Base-by-base conservation (phyloP, 1,140 invertebrate species). In the Coptotermes formosanus region DNA sequence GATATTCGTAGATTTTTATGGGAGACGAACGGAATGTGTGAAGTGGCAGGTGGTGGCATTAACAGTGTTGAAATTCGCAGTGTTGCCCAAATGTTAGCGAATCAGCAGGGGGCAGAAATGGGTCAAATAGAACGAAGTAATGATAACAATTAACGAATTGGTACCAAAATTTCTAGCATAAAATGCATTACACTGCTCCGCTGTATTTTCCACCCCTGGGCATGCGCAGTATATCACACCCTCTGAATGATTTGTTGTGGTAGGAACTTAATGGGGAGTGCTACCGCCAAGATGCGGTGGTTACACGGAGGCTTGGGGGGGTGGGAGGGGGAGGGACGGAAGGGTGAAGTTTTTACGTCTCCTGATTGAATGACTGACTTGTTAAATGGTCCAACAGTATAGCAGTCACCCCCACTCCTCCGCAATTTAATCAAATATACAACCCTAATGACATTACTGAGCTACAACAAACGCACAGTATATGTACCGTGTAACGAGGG, bases 211-310 rank as follows among this genome's bases (percentile, higher is more conserved):
- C 64, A 75, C 64, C 64, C 64, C 64, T 75, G 64, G 64, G 25
- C 64, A 75, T 75, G 64, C 25, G n/a, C 64, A 75, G 1, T 30
- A 7, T 25, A 16, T 55, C 64, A 30, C 64, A 16, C 64, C 7
- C 64, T n/a, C 64, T 2, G 64, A 75, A 75, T 75, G 64, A 75
- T 75, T 75, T 75, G 64, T 75, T 75, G 64, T 75, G 64, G 64
- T 75, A 16, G 64, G 9, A 11, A 30, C 64, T 25, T 6, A 30
- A 75, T n/a, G 8, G 64, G 64, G 64, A 25, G 6, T 30, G 64
- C 64, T n/a, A 75, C 52, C 19, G 21, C 52, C 14, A 21, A 55
- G 52, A 55, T 16, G 52, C 52, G 52, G 64, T 14, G 64, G 64
- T 75, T 30, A 30, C 64, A 75, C 64, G n/a, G 25, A 75, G n/a